Evolutionary conservation across 2,797 vertebrate species (phyloP), one percentile per base, ranked within the genome.

Genomic region (Chromis chromis): DNA sequence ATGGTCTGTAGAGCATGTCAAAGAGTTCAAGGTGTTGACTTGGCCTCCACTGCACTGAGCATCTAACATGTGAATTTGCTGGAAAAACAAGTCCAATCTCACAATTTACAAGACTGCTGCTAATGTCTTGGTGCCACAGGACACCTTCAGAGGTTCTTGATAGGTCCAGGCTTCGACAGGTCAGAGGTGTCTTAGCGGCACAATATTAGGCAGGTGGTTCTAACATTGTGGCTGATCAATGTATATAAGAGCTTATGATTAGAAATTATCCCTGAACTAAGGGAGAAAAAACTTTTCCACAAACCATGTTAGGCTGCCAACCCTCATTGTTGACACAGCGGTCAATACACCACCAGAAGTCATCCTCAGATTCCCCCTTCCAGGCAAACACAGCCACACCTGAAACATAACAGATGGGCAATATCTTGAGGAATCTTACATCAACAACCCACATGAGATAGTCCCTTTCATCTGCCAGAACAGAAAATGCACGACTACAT

Each of bases 291-390:
- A 36, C 17, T 6, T 59, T 46, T 36, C n/a, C 21, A 61, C 70
- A 0, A 90, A 98, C 97, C 97, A 98, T 98, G 91, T 98, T 98
- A 53, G 97, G 93, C 88, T 98, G 96, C 97, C 97, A 98, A 44
- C 95, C 95, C 73, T 98, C 96, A 19, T 93, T 91, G 80, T 95
- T 97, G 81, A 98, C 94, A 81, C 97, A 98, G 77, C 94, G 96
- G 81, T 98, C 97, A 36, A 98, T 98, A 60, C 97, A 98, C 97
- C 97, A 98, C 97, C 97, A 98, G 91, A 98, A 98, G 87, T 98
- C 97, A 80, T 98, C 97, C 88, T 98, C 97, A 0, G 97, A 97
- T 83, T 98, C 97, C 24, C 97, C 97, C 76, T 98, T 98, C 97
- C 97, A 98, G 77, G 97, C 96, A 75, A 97, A 98, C 68, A 98